Evolutionary conservation across 2,797 vertebrate species (phyloP).

Genomic region (Brotula barbata): DNA sequence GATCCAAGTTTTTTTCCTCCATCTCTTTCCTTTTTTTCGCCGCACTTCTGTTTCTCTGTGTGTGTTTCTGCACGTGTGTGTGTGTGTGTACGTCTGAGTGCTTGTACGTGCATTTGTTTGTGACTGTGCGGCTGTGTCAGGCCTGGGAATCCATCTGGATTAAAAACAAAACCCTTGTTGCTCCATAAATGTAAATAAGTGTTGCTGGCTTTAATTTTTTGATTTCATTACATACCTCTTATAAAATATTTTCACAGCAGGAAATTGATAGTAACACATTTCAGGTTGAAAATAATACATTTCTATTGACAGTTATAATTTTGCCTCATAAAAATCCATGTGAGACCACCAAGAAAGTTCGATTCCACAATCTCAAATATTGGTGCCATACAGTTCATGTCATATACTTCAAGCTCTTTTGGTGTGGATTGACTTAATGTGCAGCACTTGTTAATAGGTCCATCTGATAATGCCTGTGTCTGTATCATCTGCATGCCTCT

Average conservation of each 20-base stretch:
- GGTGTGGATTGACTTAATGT: slow-evolving; percentile 71
- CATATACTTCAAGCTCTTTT: slow-evolving; percentile 64
- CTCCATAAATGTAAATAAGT: slow-evolving; percentile 82
- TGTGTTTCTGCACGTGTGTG: slow-evolving; percentile 31
- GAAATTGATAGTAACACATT: slow-evolving; percentile 28
- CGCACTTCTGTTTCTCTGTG: slow-evolving; percentile 56
- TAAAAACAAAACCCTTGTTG: slow-evolving; percentile 78
- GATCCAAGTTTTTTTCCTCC: slow-evolving; percentile 80
- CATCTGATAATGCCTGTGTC: slow-evolving; percentile 66
- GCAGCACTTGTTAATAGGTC: slow-evolving; percentile 65
- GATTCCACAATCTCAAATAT: slow-evolving; percentile 26
- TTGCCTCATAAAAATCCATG: slow-evolving; percentile 14
- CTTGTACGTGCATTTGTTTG: slow-evolving; percentile 24
- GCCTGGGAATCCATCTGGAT: slow-evolving; percentile 82
- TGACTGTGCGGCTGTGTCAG: slow-evolving; percentile 71
- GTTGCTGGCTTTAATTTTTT: slow-evolving; percentile 79
- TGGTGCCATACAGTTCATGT: slow-evolving; percentile 46
- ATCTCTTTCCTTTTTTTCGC: slow-evolving; percentile 64
- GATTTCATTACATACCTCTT: slow-evolving; percentile 69
- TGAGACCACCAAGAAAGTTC: slow-evolving; percentile 20
- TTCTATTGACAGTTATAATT: neutral
- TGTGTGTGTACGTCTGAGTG: slow-evolving; percentile 45
- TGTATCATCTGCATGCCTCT: slow-evolving; percentile 56
- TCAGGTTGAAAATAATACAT: neutral
- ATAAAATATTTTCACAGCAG: slow-evolving; percentile 54